Conservation (phyloP, 1,140 invertebrate species). For the Lepidotrigona ventralis region DNA sequence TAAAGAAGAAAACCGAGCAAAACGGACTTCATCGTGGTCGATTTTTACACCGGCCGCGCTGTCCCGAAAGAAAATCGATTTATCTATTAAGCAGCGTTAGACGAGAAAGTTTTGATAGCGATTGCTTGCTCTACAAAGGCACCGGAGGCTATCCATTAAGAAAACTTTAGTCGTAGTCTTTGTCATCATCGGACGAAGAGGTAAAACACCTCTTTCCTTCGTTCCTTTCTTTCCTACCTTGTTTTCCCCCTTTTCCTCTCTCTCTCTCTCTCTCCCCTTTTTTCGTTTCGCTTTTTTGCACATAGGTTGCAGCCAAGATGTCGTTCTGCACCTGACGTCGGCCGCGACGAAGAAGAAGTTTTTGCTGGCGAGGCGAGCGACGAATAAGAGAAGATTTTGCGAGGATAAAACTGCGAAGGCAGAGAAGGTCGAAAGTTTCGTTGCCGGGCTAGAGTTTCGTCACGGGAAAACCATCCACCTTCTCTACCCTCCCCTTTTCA, state of each 20-base stretch:
- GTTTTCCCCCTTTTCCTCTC: neutral
- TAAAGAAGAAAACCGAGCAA: neutral
- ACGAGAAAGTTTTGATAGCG: slow-evolving; percentile 44
- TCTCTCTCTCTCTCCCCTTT: neutral
- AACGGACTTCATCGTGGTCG: neutral
- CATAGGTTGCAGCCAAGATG: slow-evolving; percentile 35
- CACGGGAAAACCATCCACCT: slow-evolving; percentile 1
- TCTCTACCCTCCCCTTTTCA: too few species aligned
- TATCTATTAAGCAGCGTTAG: slow-evolving; percentile 30
- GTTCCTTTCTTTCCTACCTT: neutral
- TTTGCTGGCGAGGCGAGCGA: slow-evolving; percentile 53
- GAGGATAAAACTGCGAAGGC: slow-evolving; percentile 54
- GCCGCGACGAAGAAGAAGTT: slow-evolving; percentile 39
- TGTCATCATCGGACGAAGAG: slow-evolving; percentile 28
- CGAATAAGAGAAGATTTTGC: slow-evolving; percentile 59
- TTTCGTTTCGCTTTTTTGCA: neutral
- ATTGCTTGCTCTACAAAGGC: slow-evolving; percentile 36
- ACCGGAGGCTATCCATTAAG: slow-evolving; percentile 41
- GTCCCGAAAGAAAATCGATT: slow-evolving; percentile 13
- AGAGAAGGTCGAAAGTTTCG: slow-evolving; percentile 52
- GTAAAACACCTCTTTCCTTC: slow-evolving; percentile 27
- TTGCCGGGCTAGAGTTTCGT: slow-evolving; percentile 20
- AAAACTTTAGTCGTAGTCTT: slow-evolving; percentile 46
- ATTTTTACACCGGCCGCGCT: neutral
- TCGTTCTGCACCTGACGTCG: slow-evolving; percentile 53